Evolutionary conservation across 2,113 vertebrate genomes (phyloP).

Genomic region (Leuciscus idus): DNA sequence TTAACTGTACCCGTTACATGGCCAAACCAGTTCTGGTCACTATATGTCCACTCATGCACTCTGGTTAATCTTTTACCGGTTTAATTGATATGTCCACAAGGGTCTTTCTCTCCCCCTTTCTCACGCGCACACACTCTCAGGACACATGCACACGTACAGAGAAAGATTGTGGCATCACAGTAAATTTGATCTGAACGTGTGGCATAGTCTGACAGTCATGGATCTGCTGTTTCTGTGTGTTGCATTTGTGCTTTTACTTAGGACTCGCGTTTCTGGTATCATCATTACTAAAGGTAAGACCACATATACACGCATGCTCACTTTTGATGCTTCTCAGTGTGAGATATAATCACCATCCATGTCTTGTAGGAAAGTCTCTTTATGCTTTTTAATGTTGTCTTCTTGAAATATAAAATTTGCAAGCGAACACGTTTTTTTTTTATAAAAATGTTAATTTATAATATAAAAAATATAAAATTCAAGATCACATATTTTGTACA

Average conservation of each 20-base stretch:
- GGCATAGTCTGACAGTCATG: slow-evolving; percentile 56
- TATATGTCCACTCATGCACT: slow-evolving; percentile 51
- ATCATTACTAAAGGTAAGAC: slow-evolving; percentile 69
- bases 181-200: slow-evolving; percentile 8
- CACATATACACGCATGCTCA: slow-evolving; percentile 33
- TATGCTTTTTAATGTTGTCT: neutral
- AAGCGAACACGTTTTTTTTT: neutral
- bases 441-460: neutral
- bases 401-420: neutral
- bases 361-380: neutral
- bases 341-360: neutral
- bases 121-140: slow-evolving; percentile 43
- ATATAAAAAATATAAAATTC: neutral
- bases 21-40: slow-evolving; percentile 19
- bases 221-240: slow-evolving; percentile 52
- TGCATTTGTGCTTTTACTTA: slow-evolving; percentile 62
- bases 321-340: neutral
- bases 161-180: slow-evolving; percentile 57
- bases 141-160: slow-evolving; percentile 3
- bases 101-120: slow-evolving; percentile 56
- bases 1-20: slow-evolving; percentile 36
- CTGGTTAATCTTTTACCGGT: slow-evolving; percentile 73
- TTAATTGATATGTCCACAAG: slow-evolving; percentile 74
- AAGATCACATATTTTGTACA: neutral
- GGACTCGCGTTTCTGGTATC: slow-evolving; percentile 46